A percentile compares a stretch with the other conserved stretches of the same genome.
phyloP scores from a whole-genome alignment of 2,888 invertebrate genomes.

The Julus scandinavius region DNA sequence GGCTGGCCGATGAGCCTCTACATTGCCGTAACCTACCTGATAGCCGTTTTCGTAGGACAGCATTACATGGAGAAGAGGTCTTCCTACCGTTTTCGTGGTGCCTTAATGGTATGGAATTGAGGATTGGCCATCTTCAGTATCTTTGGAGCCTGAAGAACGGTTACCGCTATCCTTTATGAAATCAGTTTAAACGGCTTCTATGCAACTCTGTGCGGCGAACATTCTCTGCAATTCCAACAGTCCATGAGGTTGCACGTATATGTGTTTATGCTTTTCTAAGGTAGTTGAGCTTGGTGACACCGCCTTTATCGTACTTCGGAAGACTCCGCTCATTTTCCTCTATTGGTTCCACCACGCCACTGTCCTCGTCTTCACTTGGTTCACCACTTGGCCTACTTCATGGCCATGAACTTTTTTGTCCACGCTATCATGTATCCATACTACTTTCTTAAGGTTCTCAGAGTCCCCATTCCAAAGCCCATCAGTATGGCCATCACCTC shows the following conservation, averaged over 20 bases:
- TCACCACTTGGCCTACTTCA: conserved; percentile 70
- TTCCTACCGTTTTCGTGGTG: conserved; percentile 87
- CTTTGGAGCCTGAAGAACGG: conserved; percentile 83
- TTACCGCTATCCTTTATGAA: conserved; percentile 91
- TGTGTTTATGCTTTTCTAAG: conserved; percentile 96
- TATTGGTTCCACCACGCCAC: conserved; percentile 77
- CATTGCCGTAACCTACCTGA: conserved; percentile 89
- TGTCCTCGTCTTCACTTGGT: conserved; percentile 66
- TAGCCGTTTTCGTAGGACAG: conserved; percentile 92
- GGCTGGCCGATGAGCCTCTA: conserved; percentile 78
- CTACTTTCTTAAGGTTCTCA: too few species aligned
- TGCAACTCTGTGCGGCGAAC: conserved; percentile 95
- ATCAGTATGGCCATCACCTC: conserved; percentile 92
- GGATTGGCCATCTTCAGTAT: conserved; percentile 93
- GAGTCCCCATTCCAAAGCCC: too few species aligned
- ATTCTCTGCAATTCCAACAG: conserved; percentile 88
- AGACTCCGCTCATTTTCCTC: conserved; percentile 92
- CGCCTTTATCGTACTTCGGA: conserved; percentile 86
- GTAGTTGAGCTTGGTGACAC: conserved; percentile 96
- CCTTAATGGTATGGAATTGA: conserved; percentile 92
- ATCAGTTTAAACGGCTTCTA: conserved; percentile 90
- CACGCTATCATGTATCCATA: too few species aligned
- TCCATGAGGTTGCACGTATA: conserved; percentile 98
- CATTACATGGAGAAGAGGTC: conserved; percentile 92
- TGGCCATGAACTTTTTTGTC: too few species aligned